phyloP scores from a whole-genome alignment of 2,797 vertebrate species.

The Choloepus didactylus region DNA sequence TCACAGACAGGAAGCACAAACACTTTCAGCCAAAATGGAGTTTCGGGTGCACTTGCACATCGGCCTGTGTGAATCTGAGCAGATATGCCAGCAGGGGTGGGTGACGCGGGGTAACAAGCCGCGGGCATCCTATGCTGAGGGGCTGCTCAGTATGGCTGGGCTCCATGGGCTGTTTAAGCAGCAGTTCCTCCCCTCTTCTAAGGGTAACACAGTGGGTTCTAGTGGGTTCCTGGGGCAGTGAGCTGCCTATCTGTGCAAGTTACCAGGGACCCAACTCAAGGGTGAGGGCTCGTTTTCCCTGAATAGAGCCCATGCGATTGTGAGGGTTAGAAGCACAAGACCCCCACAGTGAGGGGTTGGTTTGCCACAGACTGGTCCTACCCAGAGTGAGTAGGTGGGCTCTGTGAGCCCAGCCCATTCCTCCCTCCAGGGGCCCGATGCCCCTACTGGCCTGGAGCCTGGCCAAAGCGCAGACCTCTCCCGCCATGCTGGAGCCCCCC shows the following conservation, averaged over 20 bases:
- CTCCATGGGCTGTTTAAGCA: neutral
- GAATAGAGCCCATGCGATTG: neutral
- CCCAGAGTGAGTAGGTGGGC: neutral
- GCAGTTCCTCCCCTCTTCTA: neutral
- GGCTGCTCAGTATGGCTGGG: neutral
- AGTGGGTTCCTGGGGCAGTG: neutral
- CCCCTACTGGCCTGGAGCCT: too few relatives aligned
- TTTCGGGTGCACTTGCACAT: neutral
- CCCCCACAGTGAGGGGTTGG: neutral
- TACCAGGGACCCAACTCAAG: neutral
- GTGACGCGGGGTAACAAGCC: neutral
- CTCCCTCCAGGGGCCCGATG: neutral
- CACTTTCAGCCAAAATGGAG: neutral
- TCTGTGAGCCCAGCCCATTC: neutral
- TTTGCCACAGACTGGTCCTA: neutral
- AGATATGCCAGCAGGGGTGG: neutral
- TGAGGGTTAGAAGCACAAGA: neutral
- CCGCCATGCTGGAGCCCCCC: too few relatives aligned
- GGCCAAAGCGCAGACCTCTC: too few relatives aligned
- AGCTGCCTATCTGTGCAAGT: neutral
- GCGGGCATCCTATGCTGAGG: too few relatives aligned
- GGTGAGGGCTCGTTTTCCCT: neutral
- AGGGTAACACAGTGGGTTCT: neutral
- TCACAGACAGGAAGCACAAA: neutral
- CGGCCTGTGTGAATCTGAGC: neutral